phyloP scores from a whole-genome alignment of 2,113 vertebrate species.

The Mirounga angustirostris region DNA sequence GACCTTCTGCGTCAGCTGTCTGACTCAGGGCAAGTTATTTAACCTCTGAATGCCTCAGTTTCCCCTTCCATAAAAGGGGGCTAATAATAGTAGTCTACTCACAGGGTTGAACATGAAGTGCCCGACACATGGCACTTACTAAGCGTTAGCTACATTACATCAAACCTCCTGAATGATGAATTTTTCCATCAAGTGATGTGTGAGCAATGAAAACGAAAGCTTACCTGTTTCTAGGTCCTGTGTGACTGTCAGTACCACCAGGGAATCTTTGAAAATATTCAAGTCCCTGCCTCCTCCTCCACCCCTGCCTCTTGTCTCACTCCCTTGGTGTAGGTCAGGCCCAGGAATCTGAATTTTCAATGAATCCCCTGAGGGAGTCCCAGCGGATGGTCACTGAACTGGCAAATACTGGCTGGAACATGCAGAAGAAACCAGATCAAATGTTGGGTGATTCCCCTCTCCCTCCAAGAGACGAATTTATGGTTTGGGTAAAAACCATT shows the following conservation, averaged over 20 bases:
- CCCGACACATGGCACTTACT: not conserved
- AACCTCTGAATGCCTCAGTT: not conserved
- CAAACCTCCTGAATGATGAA: not conserved
- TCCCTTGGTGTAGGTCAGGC: not conserved
- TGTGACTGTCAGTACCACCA: not conserved
- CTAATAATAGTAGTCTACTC: not conserved
- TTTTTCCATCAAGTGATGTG: not conserved
- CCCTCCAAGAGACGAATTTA: slow-evolving; percentile 73
- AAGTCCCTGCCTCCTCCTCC: not conserved
- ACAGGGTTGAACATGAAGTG: not conserved
- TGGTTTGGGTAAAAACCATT: slow-evolving; percentile 85
- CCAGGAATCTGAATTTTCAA: slow-evolving; percentile 44
- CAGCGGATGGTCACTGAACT: not conserved
- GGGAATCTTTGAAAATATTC: not conserved
- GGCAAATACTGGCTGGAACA: not conserved
- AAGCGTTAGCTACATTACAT: not conserved
- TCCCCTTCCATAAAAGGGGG: not conserved
- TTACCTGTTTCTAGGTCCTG: not conserved
- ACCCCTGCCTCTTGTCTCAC: accelerated
- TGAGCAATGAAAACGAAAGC: not conserved
- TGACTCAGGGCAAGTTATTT: not conserved
- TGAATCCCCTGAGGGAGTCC: not conserved
- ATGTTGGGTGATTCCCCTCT: slow-evolving; percentile 80
- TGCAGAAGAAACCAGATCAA: slow-evolving; percentile 33
- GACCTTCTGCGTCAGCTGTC: not conserved